Evolutionary conservation across 2,113 vertebrate species (phyloP), one percentile per base, ranked within the genome.

Genomic region (Cervus canadensis): DNA sequence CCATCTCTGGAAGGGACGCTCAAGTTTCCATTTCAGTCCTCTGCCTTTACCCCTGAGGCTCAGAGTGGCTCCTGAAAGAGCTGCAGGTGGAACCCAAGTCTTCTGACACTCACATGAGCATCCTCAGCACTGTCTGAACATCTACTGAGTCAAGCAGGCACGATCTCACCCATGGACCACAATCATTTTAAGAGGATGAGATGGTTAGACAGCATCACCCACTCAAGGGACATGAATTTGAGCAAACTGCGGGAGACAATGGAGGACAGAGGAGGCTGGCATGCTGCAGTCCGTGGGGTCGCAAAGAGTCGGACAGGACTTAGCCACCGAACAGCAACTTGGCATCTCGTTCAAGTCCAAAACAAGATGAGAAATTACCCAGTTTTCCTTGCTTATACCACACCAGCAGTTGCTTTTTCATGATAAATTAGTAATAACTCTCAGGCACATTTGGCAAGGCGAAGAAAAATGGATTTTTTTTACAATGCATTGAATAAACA

Each of bases 401-500:
- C 14, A 62, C 26, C 50, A 67, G 71, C 76, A 48, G 30, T 57
- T 45, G 52, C 92, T 97, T 89, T 83, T 59, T 67, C 86, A 50
- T 6, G 25, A 97, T 83, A 82, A 98, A 97, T 98, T 90, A 97
- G 86, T 48, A 97, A 43, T 67, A 95, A 95, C 96, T 97, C 94
- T 98, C 45, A 95, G 93, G 36, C 79, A 96, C 40, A 88, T 97
- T 98, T 97, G 87, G 96, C 82, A 98, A 98, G 93, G 16, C 0
- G 84, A 87, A 48, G 96, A 96, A 96, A 98, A 98, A 94, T 57
- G 21, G 82, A 57, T 79, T 96, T 95, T 97, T 54, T 83, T 98
- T 87, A 50, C 54, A 82, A 87, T 23, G 11, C 82, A 54, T 14
- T 94, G 97, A 98, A 98, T 98, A 98, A 98, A 98, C 78, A 98